Base-by-base conservation (phyloP, 2,888 invertebrate genomes). In the Oegoconia quadripuncta region DNA sequence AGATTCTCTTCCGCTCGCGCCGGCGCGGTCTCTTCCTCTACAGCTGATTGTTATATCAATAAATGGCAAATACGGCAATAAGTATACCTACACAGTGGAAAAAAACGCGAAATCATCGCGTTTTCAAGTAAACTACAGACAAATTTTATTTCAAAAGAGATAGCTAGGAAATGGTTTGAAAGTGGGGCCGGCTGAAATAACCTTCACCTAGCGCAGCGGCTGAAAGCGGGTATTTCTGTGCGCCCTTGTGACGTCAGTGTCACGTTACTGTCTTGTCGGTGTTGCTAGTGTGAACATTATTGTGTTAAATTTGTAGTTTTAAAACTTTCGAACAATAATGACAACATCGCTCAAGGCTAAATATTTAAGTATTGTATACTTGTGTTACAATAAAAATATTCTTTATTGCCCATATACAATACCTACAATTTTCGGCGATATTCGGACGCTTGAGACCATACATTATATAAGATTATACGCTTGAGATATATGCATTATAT, bases 121-220 rank as follows among this genome's bases (percentile, higher is more conserved):
- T 14, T 27, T 7, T 13, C 27, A 5, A 2, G 9, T 15, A 28
- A 28, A 28, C 15, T 27, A 27, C 27, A 6, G 2, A 12, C 14
- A 12, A 27, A 16, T 16, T 7, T 13, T 27, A 13, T 14, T 11
- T 7, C 3, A 6, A 13, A 27, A 27, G 6, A 13, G 12, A 2
- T 13, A 27, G 14, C 14, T 14, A 3, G 14, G 17, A 17, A 17
- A 30, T 30, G n/a, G 14, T 4, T 8, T n/a, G 29, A 28, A 28
- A 14, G 16, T 6, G 17, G 29, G 29, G 16, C 17, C 17, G 27
- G 3, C 4, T 27, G 36, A 15, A n/a, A 11, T 75, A 76, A 78
- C 83, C 84, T 83, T 86, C 84, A 83, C 79, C 81, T 80, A 76
- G 75, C n/a, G n/a, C n/a, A n/a, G n/a, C 77, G 58, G 58, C 81